A percentile compares a stretch with the other conserved stretches of the same genome.
phyloP scores from a whole-genome alignment of 2,797 vertebrate species.

The Monodelphis domestica region DNA sequence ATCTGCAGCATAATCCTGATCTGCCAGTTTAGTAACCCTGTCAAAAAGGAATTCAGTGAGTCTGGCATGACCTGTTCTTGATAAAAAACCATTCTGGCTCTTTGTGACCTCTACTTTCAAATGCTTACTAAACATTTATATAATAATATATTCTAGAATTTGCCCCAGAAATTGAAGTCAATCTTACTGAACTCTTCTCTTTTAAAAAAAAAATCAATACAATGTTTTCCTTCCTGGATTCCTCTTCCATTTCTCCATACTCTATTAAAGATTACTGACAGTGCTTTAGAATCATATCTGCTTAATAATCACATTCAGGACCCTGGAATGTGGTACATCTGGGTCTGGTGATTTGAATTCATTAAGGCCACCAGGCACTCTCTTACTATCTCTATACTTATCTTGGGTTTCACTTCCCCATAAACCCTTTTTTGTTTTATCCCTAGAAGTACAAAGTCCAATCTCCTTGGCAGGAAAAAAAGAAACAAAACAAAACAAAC shows the following conservation, averaged over 20 bases:
- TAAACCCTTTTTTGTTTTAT: neutral
- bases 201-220: neutral
- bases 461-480: neutral
- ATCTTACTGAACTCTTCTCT: neutral
- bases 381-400: neutral
- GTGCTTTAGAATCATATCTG: neutral
- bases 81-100: neutral
- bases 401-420: neutral
- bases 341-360: neutral
- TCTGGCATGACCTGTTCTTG: neutral
- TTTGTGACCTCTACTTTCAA: neutral
- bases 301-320: neutral
- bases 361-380: neutral
- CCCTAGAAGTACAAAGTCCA: neutral
- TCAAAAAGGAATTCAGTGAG: neutral
- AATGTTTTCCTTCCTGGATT: neutral
- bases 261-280: neutral
- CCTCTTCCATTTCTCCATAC: neutral
- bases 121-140: neutral
- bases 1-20: neutral
- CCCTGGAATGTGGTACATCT: neutral
- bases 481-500: neutral
- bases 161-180: neutral
- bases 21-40: neutral
- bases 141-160: neutral